Evolutionary conservation across 2,113 vertebrate genomes (phyloP), one percentile per base, ranked within the genome.

Genomic region (Noctilio leporinus): DNA sequence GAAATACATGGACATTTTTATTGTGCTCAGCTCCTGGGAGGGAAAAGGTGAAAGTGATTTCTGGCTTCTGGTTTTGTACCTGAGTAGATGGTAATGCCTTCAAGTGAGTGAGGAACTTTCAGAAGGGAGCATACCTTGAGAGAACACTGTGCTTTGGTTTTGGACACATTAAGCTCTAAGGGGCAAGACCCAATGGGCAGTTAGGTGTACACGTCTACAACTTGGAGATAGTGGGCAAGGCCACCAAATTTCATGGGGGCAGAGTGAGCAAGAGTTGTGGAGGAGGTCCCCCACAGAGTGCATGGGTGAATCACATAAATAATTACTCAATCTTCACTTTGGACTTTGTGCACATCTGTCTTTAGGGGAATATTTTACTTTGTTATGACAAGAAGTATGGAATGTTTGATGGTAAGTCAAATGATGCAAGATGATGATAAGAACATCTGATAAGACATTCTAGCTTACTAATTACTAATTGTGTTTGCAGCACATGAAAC

Each of bases 301-400:
- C 3, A 0, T 0, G 10, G 24, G 1, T 17, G 35, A 8, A 9
- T 40, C 59, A 1, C 3, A 6, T 1, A 17, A 0, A 16, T 1
- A 16, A 3, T 12, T 5, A 33, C 17, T 38, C 6, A 17, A 3
- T 12, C 43, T 35, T 75, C 2, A 3, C 30, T 53, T 17, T 43
- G 28, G n/a, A 6, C 26, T 30, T 26, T 1, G 45, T 7, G 15
- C 11, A 5, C 0, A 0, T 20, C 49, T 81, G 35, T 26, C 40
- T 64, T 35, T 16, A n/a, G 45, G 15, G 65, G 51, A 55, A 33
- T 35, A 9, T n/a, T 51, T 35, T 53, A 33, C n/a, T 75, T 72
- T 72, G 82, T 47, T 47, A 55, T 11, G 40, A 51, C 26, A 30
- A 94, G 28, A 35, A 47, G 33, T 33, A 3, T 3, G 67, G 38